A percentile compares a stretch with the other conserved stretches of the same genome.
These are phyloP conservation scores for Osmerus mordax DNA, from an alignment of 2,113 vertebrate genomes.

Conservation along the genomic window DNA sequence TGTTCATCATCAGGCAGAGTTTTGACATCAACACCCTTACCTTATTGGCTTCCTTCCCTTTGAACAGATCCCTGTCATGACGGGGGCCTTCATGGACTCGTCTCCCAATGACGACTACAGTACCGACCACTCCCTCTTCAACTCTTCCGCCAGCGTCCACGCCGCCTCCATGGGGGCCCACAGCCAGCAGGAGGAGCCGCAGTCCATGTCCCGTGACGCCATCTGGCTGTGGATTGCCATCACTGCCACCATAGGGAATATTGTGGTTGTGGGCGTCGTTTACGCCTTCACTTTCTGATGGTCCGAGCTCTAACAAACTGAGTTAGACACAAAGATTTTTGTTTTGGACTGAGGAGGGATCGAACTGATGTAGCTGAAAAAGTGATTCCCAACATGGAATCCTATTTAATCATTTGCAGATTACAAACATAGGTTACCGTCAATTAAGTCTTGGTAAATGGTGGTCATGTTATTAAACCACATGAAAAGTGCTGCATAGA, in stretches of 20 bases:
- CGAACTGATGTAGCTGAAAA: background rate
- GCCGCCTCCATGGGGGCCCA: slow-evolving; percentile 66
- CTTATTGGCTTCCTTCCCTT: slow-evolving; percentile 14
- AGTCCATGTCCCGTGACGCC: slow-evolving; percentile 78
- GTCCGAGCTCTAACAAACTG: background rate
- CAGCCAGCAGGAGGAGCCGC: slow-evolving; percentile 72
- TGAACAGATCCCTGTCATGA: slow-evolving; percentile 83
- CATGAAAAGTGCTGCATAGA: background rate
- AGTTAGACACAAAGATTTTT: no score
- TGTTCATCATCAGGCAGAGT: background rate
- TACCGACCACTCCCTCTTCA: slow-evolving; percentile 83
- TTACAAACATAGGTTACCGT: background rate
- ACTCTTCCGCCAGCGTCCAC: slow-evolving; percentile 79
- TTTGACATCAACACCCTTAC: no score
- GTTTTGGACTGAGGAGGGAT: background rate
- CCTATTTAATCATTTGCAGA: background rate
- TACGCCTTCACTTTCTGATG: slow-evolving; percentile 84
- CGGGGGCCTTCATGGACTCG: slow-evolving; percentile 83
- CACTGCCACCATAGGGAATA: slow-evolving; percentile 85
- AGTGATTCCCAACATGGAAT: background rate
- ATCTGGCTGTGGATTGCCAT: slow-evolving; percentile 86
- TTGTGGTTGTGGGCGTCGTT: slow-evolving; percentile 85
- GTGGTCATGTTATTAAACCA: background rate
- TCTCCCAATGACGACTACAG: slow-evolving; percentile 82
- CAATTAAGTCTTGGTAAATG: background rate